Base-by-base conservation (phyloP, 2,888 invertebrate species). In the Sisyra nigra region DNA sequence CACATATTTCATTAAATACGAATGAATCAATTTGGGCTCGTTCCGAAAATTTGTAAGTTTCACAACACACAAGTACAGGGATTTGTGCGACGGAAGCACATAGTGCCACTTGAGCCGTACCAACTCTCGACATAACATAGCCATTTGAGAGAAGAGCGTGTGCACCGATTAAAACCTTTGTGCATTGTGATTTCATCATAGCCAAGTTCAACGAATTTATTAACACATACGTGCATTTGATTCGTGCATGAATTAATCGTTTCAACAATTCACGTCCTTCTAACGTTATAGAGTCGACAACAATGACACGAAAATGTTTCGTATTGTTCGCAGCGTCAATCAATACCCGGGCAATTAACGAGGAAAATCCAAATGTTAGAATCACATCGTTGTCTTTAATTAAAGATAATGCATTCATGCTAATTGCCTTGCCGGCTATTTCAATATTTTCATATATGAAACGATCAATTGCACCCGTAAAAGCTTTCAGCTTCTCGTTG, bases 41-140 rank as follows among this genome's bases (percentile, higher is more conserved):
- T 60, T 94, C 94, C 51, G 82, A 83, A 63, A 94, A 93, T 67
- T 97, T 96, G 69, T 93, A 93, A 36, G 92, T 93, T 69, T 96
- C 96, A 60, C 92, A 92, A 55, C 92, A 93, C 11, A 96, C 88
- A 9, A 96, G 70, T 37, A 94, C 88, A 14, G 96, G 94, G 50
- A 92, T 87, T 64, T 92, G 93, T 59, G 73, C 77, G 2, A 82
- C 74, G 56, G 81, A 78, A 32, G 96, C 94, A 46, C 83, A 75
- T 38, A 93, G 67, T 24, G 94, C 91, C 34, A 92, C 75, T 60
- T 85, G 83, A 17, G 92, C 84, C 2, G 84, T 81, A 41, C 96
- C 96, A 42, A 80, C 80, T 46, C 87, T 73, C 6, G 86, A 85
- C 80, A 93, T 81, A 40, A 94, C 89, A 52, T 81, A 82, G 2